Percentiles rank a stretch among this genome's conserved stretches.
Evolutionary conservation across 2,113 vertebrate species (phyloP).

Genomic region (Solenodon paradoxus): DNA sequence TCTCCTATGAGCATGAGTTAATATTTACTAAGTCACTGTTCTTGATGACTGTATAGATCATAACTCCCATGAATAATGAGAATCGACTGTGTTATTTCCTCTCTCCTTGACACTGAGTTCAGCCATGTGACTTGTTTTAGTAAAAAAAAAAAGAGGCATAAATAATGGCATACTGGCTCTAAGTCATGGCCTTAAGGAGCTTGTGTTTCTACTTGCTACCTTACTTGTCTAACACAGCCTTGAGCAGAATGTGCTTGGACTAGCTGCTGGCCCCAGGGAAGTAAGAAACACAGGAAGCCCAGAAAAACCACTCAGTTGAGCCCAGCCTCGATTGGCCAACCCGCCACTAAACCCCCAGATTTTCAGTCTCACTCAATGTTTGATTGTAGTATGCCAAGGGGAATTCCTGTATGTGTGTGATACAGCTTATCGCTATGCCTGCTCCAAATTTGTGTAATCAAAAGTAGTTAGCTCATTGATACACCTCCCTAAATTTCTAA

Average conservation of each 20-base stretch:
- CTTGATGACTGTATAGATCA: background rate
- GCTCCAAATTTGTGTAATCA: background rate
- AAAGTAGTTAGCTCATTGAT: background rate
- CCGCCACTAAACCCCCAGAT: background rate
- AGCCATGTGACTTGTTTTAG: background rate
- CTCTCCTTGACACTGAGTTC: background rate
- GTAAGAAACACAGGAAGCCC: background rate
- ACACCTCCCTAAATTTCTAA: background rate
- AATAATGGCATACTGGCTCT: background rate
- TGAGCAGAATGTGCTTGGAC: background rate
- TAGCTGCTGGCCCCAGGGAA: background rate
- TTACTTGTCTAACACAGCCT: background rate
- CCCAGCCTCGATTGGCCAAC: background rate
- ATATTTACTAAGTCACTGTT: background rate
- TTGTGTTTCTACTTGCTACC: background rate
- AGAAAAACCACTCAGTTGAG: background rate
- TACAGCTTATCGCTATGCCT: background rate
- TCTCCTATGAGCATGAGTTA: background rate
- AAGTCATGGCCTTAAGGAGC: background rate
- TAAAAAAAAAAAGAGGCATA: background rate
- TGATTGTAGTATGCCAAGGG: background rate
- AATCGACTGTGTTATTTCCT: background rate
- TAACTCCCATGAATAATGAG: background rate
- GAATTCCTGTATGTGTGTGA: background rate
- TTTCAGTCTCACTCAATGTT: background rate